A percentile compares a stretch with the other conserved stretches of the same genome.
These are phyloP conservation scores for Netelia melanura DNA, from an alignment of 2,888 invertebrate genomes.

Conservation along the genomic window DNA sequence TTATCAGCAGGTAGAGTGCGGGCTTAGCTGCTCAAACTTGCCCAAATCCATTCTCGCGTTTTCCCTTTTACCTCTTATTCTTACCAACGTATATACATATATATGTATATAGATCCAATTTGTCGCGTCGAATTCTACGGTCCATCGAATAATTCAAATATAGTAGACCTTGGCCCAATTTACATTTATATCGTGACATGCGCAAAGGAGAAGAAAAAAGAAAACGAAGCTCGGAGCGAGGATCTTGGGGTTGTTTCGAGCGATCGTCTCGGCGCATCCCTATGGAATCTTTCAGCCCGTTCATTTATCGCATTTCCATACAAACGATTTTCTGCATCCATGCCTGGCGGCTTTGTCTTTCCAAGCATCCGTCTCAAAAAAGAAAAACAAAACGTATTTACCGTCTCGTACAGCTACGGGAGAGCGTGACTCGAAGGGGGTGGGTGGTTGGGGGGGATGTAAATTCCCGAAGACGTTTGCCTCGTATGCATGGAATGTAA, in stretches of 20 bases:
- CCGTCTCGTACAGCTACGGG: neutral
- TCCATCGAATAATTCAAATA: constrained; percentile 22
- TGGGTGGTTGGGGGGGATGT: neutral
- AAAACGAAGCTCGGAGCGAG: neutral
- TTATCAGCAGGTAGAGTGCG: constrained; percentile 8
- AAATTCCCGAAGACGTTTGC: constrained; percentile 24
- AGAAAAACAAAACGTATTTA: neutral
- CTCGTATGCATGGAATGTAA: constrained; percentile 31
- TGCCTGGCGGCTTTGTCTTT: constrained; percentile 4
- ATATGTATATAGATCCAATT: constrained; percentile 9
- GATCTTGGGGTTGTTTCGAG: constrained; percentile 3
- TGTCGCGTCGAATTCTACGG: neutral
- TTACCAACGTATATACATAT: neutral
- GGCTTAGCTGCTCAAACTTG: constrained; percentile 1
- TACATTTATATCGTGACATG: neutral
- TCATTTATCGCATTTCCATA: constrained; percentile 36
- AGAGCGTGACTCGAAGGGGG: neutral
- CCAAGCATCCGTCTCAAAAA: neutral
- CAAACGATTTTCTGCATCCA: constrained; percentile 11
- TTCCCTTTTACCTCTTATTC: constrained; percentile 9
- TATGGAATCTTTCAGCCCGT: constrained; percentile 7
- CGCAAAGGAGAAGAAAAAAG: neutral
- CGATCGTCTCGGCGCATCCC: neutral
- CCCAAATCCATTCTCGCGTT: constrained; percentile 14
- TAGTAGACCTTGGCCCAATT: neutral